Evolutionary conservation across 2,797 vertebrate genomes (phyloP), one percentile per base, ranked within the genome.

Genomic region (Caiman crocodilus): DNA sequence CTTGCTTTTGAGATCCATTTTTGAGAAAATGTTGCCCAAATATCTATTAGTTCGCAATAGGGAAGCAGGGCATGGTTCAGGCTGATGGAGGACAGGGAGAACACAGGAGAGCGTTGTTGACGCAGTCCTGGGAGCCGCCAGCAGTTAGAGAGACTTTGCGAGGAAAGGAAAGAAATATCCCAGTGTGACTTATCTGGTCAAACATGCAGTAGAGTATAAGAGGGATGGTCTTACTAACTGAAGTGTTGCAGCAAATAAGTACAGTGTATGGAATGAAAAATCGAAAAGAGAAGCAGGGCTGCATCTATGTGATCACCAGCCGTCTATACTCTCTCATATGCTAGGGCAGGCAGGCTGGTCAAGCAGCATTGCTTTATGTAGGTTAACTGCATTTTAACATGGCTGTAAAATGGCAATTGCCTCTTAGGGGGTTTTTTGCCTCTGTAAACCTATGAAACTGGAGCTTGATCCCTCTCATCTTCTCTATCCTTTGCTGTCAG

Each of bases 21-120:
- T 32, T 32, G 35, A 50, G 42, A 50, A 50, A 50, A 50, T 50
- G 42, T 50, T 50, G 42, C 42, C 10, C 42, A 50, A 50, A 50
- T 50, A 50, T 26, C 26, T 84, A 57, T n/a, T 75, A 75, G 63
- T 26, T 67, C 26, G 16, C 4, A 79, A 67, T 7, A 1, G 9
- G 0, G 0, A 2, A 25, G 17, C 1, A 4, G 10, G n/a, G 4
- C 13, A 20, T 90, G 76, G 15, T 13, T 88, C 0, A 1, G 60
- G 76, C 67, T 71, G 14, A 63, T 5, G 0, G 0, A 65, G 32
- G 55, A 35, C 69, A 87, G 65, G 67, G 55, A 17, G 56, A 73
- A 26, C 2, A 4, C 11, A 32, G 63, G 23, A 58, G 2, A 26
- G 4, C 74, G 30, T 15, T 84, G 73, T 69, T 86, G 74, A 20